A percentile compares a stretch with the other conserved stretches of the same genome.
Evolutionary conservation across 2,797 vertebrate genomes (phyloP).

Genomic region (Sphenopsis melanotis): DNA sequence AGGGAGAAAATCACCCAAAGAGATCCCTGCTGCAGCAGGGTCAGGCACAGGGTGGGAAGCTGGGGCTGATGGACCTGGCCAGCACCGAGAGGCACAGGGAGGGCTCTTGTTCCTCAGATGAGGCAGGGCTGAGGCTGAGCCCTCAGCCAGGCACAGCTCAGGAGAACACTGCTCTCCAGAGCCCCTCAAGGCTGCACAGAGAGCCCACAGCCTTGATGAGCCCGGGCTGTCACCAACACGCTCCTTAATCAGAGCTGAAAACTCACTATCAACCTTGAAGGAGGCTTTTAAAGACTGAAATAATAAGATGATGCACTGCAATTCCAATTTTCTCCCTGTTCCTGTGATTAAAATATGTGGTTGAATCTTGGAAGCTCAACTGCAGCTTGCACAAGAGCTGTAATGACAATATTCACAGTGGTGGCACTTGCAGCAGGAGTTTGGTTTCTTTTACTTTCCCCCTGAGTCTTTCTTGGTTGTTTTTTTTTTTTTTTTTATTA

Average conservation of each 20-base stretch:
- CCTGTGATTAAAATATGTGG: not conserved
- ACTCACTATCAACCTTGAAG: not conserved
- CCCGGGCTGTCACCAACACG: not conserved
- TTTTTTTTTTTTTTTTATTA: not conserved
- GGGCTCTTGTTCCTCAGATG: not conserved
- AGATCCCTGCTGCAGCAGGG: not conserved
- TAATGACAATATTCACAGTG: not conserved
- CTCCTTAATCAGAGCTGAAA: slow-evolving; percentile 2
- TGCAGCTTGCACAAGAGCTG: not conserved
- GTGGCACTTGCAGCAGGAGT: not conserved
- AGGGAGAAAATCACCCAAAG: fast-evolving
- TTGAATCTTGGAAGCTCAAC: not conserved
- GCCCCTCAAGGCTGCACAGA: not conserved
- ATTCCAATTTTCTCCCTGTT: not conserved
- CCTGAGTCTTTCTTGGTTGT: not conserved
- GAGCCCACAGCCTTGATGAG: not conserved
- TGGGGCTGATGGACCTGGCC: not conserved
- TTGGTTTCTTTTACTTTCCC: slow-evolving; percentile 7
- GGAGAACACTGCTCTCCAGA: not conserved
- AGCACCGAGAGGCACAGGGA: not conserved
- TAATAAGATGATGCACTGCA: not conserved
- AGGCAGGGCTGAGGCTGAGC: not conserved
- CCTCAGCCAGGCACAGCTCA: not conserved
- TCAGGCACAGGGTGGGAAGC: not conserved
- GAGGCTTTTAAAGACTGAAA: slow-evolving; percentile 10